Percentiles rank a stretch among this genome's conserved stretches.
Evolutionary conservation across 2,113 vertebrate genomes (phyloP).

Genomic region (Polypterus bichir): DNA sequence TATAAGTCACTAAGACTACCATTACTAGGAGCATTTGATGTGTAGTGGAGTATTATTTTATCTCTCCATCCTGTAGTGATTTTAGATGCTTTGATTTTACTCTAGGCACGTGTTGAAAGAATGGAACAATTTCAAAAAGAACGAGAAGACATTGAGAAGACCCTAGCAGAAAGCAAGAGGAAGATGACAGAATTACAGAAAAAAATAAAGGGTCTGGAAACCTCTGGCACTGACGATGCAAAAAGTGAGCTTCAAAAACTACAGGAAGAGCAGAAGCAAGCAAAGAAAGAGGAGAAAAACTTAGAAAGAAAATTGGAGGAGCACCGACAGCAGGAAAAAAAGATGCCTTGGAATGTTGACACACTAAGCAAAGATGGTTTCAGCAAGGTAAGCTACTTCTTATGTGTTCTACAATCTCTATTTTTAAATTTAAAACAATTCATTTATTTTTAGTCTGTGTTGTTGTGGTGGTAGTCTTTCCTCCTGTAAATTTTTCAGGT

Average conservation of each 20-base stretch:
- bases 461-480: no score
- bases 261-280: conserved; percentile 52
- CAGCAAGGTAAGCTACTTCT: conserved; percentile 58
- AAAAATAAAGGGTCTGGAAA: conserved; percentile 47
- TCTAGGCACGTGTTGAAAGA: conserved; percentile 63
- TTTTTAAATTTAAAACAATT: not conserved
- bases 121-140: conserved; percentile 78
- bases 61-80: not conserved
- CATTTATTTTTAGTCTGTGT: not conserved
- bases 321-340: conserved; percentile 62
- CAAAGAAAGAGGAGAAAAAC: conserved; percentile 52
- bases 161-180: conserved; percentile 48
- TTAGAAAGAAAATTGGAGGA: conserved; percentile 61
- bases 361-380: conserved; percentile 80
- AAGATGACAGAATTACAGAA: conserved; percentile 52
- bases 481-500: no score
- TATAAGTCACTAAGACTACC: no score
- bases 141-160: conserved; percentile 63
- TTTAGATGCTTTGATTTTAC: not conserved
- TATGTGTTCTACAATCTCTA: no score
- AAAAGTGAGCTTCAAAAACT: conserved; percentile 43
- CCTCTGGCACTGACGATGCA: conserved; percentile 16
- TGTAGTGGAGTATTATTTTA: no score
- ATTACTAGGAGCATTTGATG: no score
- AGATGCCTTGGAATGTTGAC: conserved; percentile 78